Evolutionary conservation across 2,113 vertebrate genomes (phyloP).

Genomic region (Butorides virescens): DNA sequence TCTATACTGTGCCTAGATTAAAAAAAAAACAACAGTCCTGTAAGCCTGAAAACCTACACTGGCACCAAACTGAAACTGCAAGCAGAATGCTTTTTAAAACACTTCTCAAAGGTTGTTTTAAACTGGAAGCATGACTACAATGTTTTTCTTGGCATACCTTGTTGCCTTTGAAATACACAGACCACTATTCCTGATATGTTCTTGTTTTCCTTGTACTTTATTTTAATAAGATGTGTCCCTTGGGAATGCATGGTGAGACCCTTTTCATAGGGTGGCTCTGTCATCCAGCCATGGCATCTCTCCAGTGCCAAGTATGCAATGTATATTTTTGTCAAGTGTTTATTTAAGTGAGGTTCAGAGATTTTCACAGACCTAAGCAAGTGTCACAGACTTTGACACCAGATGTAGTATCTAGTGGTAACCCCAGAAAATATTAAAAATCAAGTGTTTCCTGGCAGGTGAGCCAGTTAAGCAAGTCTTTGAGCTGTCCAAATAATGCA

Average conservation of each 20-base stretch:
- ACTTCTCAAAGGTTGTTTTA: background rate
- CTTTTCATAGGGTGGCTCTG: background rate
- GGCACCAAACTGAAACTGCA: background rate
- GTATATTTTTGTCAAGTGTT: background rate
- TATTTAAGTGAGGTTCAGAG: background rate
- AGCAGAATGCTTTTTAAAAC: background rate
- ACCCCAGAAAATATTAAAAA: background rate
- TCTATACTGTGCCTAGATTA: background rate
- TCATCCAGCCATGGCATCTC: background rate
- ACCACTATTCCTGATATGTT: background rate
- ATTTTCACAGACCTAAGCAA: background rate
- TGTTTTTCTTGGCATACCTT: slow-evolving; percentile 32
- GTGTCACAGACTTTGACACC: background rate
- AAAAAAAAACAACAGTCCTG: background rate
- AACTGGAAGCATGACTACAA: background rate
- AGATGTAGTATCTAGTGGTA: background rate
- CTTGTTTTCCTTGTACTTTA: slow-evolving; percentile 10
- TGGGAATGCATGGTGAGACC: background rate
- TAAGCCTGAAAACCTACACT: background rate
- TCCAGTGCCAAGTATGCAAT: background rate
- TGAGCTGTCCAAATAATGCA: background rate
- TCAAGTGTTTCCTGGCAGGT: background rate
- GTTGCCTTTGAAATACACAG: background rate
- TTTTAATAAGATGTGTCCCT: background rate
- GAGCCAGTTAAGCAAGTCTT: background rate